Evolutionary conservation across 2,797 vertebrate genomes (phyloP), one percentile per base, ranked within the genome.

Genomic region (Gallirallus australis): DNA sequence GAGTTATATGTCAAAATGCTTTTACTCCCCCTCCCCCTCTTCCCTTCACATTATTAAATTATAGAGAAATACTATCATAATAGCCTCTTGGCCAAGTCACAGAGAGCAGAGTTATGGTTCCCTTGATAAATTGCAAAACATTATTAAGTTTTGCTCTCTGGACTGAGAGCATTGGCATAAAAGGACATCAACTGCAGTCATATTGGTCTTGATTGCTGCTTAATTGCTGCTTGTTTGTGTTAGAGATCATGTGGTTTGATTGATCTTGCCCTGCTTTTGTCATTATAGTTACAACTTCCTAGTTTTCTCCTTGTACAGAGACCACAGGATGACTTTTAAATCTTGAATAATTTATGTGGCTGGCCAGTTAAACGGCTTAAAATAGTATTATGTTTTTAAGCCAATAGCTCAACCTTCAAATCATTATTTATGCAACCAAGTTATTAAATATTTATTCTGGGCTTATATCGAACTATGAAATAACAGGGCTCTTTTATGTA

Each of bases 161-260:
- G 75, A 81, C 93, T 94, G 90, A 94, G 79, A 91, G 86, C 96
- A 93, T 97, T 94, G 96, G 93, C 64, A 93, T 97, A 89, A 97
- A 97, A 97, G 93, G 73, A 92, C 94, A 94, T 95, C 95, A 89
- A 76, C 92, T 83, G 86, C 94, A 90, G 82, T 90, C 84, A 95
- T 86, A 94, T 96, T 96, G 87, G 81, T 93, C 90, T 95, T 94
- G 87, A 97, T 97, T 96, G 89, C 97, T 96, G 94, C 94, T 96
- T 97, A 97, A 97, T 97, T 97, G 94, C 94, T 97, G 94, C 95
- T 97, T 96, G 90, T 97, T 97, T 97, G 95, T 95, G 76, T 97
- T 97, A 79, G 78, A 37, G 81, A 91, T 92, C 95, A 60, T 96
- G 87, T 92, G 95, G 90, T 97, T 97, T 96, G 86, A 97, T 97